These are phyloP conservation scores for Parazoanthus swiftii DNA, from an alignment of 92 coral and sea anemone genomes.

Conservation along the genomic window DNA sequence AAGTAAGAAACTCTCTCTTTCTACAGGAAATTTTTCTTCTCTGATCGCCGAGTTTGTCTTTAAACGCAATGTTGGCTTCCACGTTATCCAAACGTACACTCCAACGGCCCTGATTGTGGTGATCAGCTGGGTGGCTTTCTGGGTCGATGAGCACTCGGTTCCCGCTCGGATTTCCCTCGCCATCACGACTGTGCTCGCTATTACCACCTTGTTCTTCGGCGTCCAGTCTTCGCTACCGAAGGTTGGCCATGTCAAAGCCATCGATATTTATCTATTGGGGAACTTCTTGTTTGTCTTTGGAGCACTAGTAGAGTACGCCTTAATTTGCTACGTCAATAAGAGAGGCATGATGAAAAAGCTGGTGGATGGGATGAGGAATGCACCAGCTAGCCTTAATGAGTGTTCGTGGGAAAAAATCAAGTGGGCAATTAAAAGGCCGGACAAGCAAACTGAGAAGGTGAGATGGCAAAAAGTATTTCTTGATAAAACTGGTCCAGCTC, in stretches of 20 bases:
- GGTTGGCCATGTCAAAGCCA: slow-evolving; percentile 67
- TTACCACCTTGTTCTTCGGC: slow-evolving; percentile 67
- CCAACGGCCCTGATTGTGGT: slow-evolving; percentile 69
- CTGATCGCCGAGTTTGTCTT: slow-evolving; percentile 53
- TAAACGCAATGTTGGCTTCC: slow-evolving; percentile 65
- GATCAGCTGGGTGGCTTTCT: slow-evolving; percentile 72
- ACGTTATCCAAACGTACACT: slow-evolving; percentile 70
- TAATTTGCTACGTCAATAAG: slow-evolving; percentile 49
- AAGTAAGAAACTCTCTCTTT: not conserved
- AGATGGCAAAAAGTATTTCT: not conserved
- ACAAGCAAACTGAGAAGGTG: slow-evolving; percentile 10
- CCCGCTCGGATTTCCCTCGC: slow-evolving; percentile 66
- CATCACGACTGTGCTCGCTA: slow-evolving; percentile 61
- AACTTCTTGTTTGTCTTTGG: slow-evolving; percentile 63
- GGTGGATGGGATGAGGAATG: not conserved
- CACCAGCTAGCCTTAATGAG: not conserved
- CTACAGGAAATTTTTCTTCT: slow-evolving; percentile 55
- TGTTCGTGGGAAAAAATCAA: slow-evolving; percentile 7
- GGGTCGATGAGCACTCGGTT: slow-evolving; percentile 65
- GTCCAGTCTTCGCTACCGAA: slow-evolving; percentile 57
- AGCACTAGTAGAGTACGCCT: slow-evolving; percentile 57
- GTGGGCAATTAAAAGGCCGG: slow-evolving; percentile 7
- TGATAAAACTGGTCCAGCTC: not conserved
- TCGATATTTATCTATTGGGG: slow-evolving; percentile 57
- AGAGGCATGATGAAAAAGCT: not conserved